phyloP scores from a whole-genome alignment of 1,140 invertebrate species.

The Diuraphis noxia region DNA sequence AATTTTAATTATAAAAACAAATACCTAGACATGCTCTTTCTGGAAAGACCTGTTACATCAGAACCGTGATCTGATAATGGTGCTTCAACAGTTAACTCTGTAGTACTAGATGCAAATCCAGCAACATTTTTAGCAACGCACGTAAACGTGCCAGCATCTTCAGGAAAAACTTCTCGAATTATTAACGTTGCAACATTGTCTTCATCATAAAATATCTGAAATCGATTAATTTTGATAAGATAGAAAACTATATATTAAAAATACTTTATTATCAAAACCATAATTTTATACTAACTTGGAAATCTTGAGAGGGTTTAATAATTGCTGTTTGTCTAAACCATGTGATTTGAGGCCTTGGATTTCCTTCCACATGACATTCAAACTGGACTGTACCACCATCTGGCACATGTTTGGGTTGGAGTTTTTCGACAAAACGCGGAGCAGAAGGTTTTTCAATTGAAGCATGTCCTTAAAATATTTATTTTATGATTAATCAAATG shows the following conservation, averaged over 20 bases:
- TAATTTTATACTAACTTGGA: constrained; percentile 63
- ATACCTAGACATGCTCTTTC: constrained; percentile 76
- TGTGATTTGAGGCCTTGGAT: constrained; percentile 86
- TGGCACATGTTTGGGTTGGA: constrained; percentile 78
- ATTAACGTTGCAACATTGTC: neutral
- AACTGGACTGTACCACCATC: constrained; percentile 89
- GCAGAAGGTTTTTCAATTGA: constrained; percentile 76
- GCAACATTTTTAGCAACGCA: constrained; percentile 94
- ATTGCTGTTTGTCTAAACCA: constrained; percentile 93
- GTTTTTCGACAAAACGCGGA: constrained; percentile 82
- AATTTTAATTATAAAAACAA: neutral
- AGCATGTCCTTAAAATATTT: constrained; percentile 69
- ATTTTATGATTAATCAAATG: constrained; percentile 58
- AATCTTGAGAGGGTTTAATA: constrained; percentile 86
- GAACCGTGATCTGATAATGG: constrained; percentile 86
- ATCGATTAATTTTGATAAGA: neutral
- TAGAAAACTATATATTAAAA: neutral
- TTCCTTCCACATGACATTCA: constrained; percentile 86
- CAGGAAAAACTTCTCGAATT: constrained; percentile 85
- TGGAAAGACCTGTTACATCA: constrained; percentile 76
- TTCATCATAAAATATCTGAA: constrained; percentile 83
- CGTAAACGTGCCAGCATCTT: constrained; percentile 95
- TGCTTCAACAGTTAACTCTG: constrained; percentile 84
- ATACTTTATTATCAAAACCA: neutral
- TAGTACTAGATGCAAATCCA: constrained; percentile 89